A percentile compares a stretch with the other conserved stretches of the same genome.
Evolutionary conservation across 2,113 vertebrate genomes (phyloP).

Genomic region (Toxostoma redivivum): DNA sequence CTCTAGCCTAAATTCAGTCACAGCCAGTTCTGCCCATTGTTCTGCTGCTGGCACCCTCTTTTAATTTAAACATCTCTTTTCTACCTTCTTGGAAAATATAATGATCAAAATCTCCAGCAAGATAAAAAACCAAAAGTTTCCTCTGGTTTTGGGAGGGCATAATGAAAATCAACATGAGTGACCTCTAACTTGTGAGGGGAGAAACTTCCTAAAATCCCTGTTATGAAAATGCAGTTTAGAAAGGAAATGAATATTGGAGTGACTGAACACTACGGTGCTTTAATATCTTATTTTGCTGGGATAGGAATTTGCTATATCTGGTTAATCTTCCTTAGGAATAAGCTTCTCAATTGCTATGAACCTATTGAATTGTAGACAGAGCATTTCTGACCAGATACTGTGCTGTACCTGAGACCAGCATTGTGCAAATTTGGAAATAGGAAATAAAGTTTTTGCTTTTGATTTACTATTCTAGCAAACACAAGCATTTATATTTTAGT

Average conservation of each 20-base stretch:
- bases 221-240: neutral
- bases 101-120: neutral
- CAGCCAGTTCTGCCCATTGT: neutral
- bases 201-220: neutral
- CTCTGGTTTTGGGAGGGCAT: neutral
- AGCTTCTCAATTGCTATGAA: neutral
- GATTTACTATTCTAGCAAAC: neutral
- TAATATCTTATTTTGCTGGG: neutral
- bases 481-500: neutral
- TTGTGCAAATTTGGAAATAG: neutral
- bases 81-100: neutral
- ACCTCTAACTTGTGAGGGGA: neutral
- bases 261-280: neutral
- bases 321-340: neutral
- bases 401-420: neutral
- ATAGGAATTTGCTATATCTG: neutral
- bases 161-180: rapidly evolving
- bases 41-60: neutral
- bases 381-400: neutral
- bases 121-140: neutral
- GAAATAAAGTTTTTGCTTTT: neutral
- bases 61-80: neutral
- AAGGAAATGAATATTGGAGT: neutral
- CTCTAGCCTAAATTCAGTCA: neutral
- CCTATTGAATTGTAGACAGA: neutral